These are phyloP conservation scores for Sebastes hubbsi DNA, from an alignment of 2,797 vertebrate species.

Conservation along the genomic window DNA sequence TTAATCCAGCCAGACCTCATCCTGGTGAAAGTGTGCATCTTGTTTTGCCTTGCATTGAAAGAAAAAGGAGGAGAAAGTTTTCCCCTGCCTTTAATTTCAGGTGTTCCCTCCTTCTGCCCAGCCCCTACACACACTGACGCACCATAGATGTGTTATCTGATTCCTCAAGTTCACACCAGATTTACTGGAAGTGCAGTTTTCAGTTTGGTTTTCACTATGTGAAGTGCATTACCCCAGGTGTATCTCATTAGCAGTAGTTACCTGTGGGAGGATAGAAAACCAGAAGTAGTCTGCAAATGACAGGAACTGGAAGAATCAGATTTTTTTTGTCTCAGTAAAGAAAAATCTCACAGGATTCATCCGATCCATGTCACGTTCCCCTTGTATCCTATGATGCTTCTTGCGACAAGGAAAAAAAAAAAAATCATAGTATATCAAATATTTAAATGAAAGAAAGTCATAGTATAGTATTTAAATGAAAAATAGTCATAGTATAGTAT, in stretches of 20 bases:
- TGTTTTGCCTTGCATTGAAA: neutral
- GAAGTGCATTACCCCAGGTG: conserved; percentile 3
- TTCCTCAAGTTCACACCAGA: neutral
- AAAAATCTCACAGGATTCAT: neutral
- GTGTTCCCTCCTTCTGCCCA: neutral
- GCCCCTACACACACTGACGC: neutral
- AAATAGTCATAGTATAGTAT: too few relatives aligned
- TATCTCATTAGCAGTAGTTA: neutral
- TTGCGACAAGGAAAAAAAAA: too few relatives aligned
- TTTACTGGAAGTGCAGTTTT: neutral
- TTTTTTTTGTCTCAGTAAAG: neutral
- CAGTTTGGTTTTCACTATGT: neutral
- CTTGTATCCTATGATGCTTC: neutral
- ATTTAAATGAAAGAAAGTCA: too few relatives aligned
- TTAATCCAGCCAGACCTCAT: conserved; percentile 59
- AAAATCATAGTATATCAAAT: neutral
- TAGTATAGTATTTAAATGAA: too few relatives aligned
- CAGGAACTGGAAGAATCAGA: neutral
- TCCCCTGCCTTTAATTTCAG: neutral
- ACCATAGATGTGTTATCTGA: neutral
- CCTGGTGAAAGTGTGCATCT: neutral
- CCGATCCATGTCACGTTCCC: neutral
- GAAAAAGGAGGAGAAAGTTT: neutral
- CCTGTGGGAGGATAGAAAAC: neutral
- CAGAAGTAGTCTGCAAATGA: neutral